These are phyloP conservation scores for Coecobrya sp. DNA, from an alignment of 2,888 invertebrate species.

Conservation along the genomic window DNA sequence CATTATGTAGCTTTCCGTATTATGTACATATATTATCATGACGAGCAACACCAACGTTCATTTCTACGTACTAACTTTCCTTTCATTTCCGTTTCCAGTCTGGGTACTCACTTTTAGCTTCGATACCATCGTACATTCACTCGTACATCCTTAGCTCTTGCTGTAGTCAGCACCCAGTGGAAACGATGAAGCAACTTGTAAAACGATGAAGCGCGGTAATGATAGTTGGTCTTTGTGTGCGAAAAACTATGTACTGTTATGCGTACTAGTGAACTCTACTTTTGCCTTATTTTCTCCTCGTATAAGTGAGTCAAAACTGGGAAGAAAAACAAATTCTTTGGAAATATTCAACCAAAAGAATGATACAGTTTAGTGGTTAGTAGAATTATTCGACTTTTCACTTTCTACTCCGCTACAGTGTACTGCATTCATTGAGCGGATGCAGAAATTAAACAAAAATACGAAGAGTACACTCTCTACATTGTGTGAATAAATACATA, in stretches of 20 bases:
- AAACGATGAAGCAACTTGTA: neutral
- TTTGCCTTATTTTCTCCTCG: constrained; percentile 3
- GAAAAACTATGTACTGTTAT: constrained; percentile 11
- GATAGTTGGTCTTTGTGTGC: constrained; percentile 4
- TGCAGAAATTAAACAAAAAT: neutral
- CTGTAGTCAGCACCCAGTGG: no score
- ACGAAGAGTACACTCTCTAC: neutral
- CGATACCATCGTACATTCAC: neutral
- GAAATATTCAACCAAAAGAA: constrained; percentile 24
- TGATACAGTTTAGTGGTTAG: neutral
- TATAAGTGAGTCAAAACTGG: neutral
- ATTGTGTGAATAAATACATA: neutral
- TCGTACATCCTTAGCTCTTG: no score
- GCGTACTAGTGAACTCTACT: constrained; percentile 23
- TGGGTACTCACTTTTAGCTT: constrained; percentile 42
- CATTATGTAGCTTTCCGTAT: neutral
- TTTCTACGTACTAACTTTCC: constrained; percentile 66
- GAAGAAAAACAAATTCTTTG: neutral
- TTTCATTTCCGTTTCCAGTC: constrained; percentile 76
- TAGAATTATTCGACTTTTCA: neutral
- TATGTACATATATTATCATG: neutral
- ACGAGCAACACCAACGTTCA: constrained; percentile 56
- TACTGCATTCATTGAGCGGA: neutral
- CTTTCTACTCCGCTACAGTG: neutral
- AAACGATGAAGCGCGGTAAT: no score